Conservation (phyloP, 2,888 invertebrate genomes). For the Euphydryas editha region DNA sequence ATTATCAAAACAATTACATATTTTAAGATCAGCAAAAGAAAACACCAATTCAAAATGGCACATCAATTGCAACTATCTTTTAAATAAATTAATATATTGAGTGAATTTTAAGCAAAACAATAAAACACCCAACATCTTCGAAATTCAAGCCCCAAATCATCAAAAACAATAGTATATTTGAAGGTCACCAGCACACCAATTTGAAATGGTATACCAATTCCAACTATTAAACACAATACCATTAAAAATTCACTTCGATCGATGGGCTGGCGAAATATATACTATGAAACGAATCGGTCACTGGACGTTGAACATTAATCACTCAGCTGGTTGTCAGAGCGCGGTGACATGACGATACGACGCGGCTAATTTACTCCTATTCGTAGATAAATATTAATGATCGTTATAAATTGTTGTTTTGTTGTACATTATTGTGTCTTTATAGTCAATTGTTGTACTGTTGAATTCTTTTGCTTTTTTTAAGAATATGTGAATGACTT, state of each 20-base stretch:
- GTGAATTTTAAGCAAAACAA: too few relatives aligned
- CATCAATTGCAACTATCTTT: not conserved
- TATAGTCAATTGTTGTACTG: not conserved
- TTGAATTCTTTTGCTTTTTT: not conserved
- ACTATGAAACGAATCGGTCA: conserved; percentile 31
- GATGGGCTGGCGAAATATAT: conserved; percentile 22
- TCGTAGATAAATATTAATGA: conserved; percentile 34
- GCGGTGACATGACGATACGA: conserved; percentile 39
- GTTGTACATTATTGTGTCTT: conserved; percentile 6
- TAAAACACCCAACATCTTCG: too few relatives aligned
- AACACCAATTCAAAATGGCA: not conserved
- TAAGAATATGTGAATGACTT: too few relatives aligned
- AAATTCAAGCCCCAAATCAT: too few relatives aligned
- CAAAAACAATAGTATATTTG: too few relatives aligned
- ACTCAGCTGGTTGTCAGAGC: conserved; percentile 39
- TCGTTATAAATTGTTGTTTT: conserved; percentile 26
- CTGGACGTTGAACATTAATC: conserved; percentile 33
- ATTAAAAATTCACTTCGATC: conserved; percentile 7
- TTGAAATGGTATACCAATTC: not conserved
- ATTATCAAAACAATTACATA: too few relatives aligned
- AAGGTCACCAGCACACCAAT: not conserved
- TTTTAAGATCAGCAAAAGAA: not conserved
- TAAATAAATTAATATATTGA: too few relatives aligned
- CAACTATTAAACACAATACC: not conserved
- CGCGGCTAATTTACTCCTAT: conserved; percentile 43